Conservation (phyloP, 2,888 invertebrate species). For the Altica lythri region DNA sequence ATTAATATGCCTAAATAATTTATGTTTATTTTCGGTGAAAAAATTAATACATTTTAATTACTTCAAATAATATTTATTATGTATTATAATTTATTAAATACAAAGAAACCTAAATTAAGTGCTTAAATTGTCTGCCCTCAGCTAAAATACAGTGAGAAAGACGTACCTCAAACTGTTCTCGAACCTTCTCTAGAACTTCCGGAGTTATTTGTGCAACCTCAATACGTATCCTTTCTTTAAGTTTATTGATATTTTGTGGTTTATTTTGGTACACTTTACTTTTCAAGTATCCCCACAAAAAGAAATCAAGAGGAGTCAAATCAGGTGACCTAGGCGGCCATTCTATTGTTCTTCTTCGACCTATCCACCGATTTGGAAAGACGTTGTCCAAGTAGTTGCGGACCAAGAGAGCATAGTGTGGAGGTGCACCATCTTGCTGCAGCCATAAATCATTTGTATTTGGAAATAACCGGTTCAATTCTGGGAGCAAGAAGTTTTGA, state of each 20-base stretch:
- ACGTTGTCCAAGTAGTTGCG: neutral
- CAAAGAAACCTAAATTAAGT: neutral
- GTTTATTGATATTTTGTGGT: conserved; percentile 7
- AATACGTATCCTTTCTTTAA: neutral
- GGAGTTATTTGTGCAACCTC: conserved; percentile 2
- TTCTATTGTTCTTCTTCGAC: conserved; percentile 29
- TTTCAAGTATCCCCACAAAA: conserved; percentile 29
- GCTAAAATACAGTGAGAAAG: conserved; percentile 5
- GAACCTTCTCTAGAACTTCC: conserved; percentile 2
- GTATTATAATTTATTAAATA: no score
- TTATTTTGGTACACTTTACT: conserved; percentile 26
- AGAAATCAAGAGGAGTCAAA: conserved; percentile 28
- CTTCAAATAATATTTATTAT: no score
- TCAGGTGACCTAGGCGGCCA: conserved; percentile 31
- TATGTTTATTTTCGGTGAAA: no score
- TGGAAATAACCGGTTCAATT: conserved; percentile 20
- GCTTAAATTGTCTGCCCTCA: neutral
- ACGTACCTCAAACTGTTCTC: neutral
- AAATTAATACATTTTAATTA: no score
- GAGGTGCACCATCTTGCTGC: conserved; percentile 31
- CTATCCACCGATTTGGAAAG: conserved; percentile 16
- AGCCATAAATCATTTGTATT: conserved; percentile 28
- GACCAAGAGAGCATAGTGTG: conserved; percentile 24
- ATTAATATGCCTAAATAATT: no score
- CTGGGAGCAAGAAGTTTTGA: conserved; percentile 13